Base-by-base conservation (phyloP, 2,888 invertebrate genomes). In the Drosophila stalkeri region DNA sequence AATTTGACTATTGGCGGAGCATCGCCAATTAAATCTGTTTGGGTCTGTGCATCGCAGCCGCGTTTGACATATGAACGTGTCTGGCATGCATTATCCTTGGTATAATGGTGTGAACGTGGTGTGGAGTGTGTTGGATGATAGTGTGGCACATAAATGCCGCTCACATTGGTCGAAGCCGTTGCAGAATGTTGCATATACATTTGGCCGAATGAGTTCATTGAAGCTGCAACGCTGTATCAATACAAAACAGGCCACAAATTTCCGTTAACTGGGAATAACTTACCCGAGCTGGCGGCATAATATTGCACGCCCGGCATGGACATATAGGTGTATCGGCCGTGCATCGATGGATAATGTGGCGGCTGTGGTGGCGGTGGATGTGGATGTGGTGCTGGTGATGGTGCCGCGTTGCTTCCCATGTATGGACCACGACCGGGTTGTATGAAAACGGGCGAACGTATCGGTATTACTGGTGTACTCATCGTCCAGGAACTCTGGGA, bases 401-500 rank as follows among this genome's bases (percentile, higher is more conserved):
- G 33, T 7, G 56, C 7, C 6, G 27, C 11, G 31, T 37, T 65
- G 31, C 49, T 44, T 12, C 62, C 43, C 3, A 69, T 27, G 20
- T 55, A 60, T 0, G 56, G 18, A n/a, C 18, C 61, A 16, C 61
- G 57, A 0, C 55, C 47, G 16, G 18, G 11, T 12, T 41, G 77
- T 14, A 64, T 5, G 8, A 27, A 64, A 9, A 56, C 49, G 2
- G 61, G 51, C 8, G 57, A 23, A 31, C 61, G 63, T 41, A 65
- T 4, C 14, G 31, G 72, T 31, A 69, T 12, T 4, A 57, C 16
- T 0, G 78, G 69, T 3, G 70, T 7, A 11, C 43, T 69, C 66
- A 86, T 23, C 0, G 88, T 47, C 82, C 85, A 84, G 12, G 87
- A 77, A 27, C 85, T 77, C 31, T 85, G 84, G 7, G 79, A 81